Conservation (phyloP, 2,888 invertebrate species). For the Papilio gigon region DNA sequence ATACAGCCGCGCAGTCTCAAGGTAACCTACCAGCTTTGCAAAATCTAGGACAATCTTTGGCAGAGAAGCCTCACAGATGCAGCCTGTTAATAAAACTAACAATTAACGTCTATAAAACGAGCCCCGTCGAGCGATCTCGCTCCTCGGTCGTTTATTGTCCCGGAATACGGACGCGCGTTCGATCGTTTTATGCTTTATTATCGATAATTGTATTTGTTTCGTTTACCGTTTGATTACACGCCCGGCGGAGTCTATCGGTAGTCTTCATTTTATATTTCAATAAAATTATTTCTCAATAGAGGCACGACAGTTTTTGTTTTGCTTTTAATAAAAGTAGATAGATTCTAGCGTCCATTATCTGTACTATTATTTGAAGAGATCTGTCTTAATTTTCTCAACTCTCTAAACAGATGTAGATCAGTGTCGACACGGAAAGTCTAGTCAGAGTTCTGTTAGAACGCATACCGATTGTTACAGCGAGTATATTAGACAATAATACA, state of each 20-base stretch:
- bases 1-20: slow-evolving; percentile 96
- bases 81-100: slow-evolving; percentile 67
- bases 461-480: background rate
- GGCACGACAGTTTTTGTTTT: background rate
- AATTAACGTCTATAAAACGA: slow-evolving; percentile 77
- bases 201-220: slow-evolving; percentile 40
- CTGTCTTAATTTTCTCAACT: background rate
- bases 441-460: background rate
- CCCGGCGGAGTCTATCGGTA: background rate
- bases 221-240: slow-evolving; percentile 12
- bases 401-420: background rate
- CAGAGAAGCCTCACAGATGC: slow-evolving; percentile 54
- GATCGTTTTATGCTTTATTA: slow-evolving; percentile 47
- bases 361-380: no score
- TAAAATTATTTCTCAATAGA: background rate
- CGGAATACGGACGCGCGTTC: slow-evolving; percentile 54
- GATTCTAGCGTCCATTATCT: no score
- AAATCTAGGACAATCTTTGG: no score
- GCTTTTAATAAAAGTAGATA: background rate
- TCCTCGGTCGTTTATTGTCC: slow-evolving; percentile 58
- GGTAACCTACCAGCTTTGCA: slow-evolving; percentile 82
- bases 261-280: background rate
- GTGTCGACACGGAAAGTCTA: background rate
- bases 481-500: background rate
- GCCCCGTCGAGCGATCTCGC: slow-evolving; percentile 49